A percentile compares a stretch with the other conserved stretches of the same genome.
These are phyloP conservation scores for Pyrrhia umbra DNA, from an alignment of 2,888 invertebrate genomes.

Conservation along the genomic window DNA sequence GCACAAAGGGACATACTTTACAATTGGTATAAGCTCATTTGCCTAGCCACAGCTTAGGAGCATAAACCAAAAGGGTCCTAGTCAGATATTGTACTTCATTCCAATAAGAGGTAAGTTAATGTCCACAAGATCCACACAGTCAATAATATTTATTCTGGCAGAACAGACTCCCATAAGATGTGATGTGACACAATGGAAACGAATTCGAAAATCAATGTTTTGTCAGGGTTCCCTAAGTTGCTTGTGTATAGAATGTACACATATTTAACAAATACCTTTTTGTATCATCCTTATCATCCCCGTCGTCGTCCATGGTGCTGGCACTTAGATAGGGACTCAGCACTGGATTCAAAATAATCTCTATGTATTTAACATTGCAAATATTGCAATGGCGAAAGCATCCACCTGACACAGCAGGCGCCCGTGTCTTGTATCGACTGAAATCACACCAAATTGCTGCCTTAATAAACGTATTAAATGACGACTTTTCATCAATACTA, in stretches of 20 bases:
- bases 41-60: no score
- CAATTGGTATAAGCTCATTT: no score
- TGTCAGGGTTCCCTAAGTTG: background rate
- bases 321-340: conserved; percentile 23
- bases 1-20: no score
- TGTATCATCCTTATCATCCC: conserved; percentile 95
- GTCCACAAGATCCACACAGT: no score
- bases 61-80: no score
- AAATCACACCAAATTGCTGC: conserved; percentile 37
- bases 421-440: conserved; percentile 33
- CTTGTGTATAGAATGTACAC: background rate
- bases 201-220: no score
- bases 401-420: conserved; percentile 25
- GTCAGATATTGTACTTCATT: no score
- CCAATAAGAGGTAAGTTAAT: no score
- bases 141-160: no score
- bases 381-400: conserved; percentile 50
- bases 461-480: conserved; percentile 18
- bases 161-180: no score
- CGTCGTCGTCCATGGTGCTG: conserved; percentile 93
- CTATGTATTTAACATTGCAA: conserved; percentile 43
- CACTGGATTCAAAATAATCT: conserved; percentile 37
- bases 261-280: conserved; percentile 92
- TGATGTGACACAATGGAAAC: no score
- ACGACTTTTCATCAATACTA: conserved; percentile 7